Evolutionary conservation across 1,140 invertebrate genomes (phyloP), one percentile per base, ranked within the genome.

Genomic region (Augochlora pura): DNA sequence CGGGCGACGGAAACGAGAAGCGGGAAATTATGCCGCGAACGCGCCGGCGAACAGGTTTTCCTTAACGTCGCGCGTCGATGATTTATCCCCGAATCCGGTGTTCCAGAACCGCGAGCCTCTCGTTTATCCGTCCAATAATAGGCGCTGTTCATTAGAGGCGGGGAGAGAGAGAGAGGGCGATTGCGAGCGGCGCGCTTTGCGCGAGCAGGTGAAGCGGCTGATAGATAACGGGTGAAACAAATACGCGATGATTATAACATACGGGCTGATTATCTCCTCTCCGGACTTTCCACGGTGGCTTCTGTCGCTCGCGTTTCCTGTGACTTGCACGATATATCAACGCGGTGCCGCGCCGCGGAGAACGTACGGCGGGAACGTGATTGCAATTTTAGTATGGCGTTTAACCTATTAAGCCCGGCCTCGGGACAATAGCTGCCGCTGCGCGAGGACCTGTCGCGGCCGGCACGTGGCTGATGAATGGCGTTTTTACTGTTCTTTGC

Each of bases 171-270:
- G n/a, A 46, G 49, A 52, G 32, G 75, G 32, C 23, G 42, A 77
- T 63, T 38, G 21, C 27, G 1, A 27, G 57, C 25, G 42, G 42
- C 42, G 81, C 62, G 77, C 69, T 88, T 90, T 88, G 86, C 75
- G 73, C 79, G 86, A 87, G 88, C 90, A 92, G 91, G 91, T 92
- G 90, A 89, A 88, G 87, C 88, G 82, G 81, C 65, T 81, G 88
- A 90, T 88, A 91, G 88, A 91, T 91, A 91, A 90, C 89, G 86
- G 69, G 73, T 91, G 87, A 87, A 92, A 91, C 90, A 91, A 91
- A 92, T 92, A 90, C 90, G 84, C 73, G 84, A 84, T 85, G 88
- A 91, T 91, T 92, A 85, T 90, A 90, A 86, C 89, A 92, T 92
- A 92, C 90, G 91, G 91, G 91, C 80, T 88, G 90, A 92, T 91